phyloP scores from a whole-genome alignment of 2,888 invertebrate species.

The Cancer borealis region DNA sequence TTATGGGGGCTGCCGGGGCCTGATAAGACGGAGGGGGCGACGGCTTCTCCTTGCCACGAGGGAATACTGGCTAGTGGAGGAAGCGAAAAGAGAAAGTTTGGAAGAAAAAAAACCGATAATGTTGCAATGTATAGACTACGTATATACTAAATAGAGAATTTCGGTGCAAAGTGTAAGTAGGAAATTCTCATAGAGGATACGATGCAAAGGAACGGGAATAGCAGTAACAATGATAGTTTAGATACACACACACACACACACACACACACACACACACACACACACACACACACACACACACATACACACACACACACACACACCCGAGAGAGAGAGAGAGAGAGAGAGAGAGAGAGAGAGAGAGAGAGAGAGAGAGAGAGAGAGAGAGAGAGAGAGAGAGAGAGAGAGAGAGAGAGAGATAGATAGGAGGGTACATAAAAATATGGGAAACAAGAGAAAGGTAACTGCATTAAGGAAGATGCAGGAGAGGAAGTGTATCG shows the following conservation, averaged over 20 bases:
- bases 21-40: background rate
- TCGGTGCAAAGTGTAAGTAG: background rate
- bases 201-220: background rate
- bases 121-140: background rate
- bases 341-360: no score
- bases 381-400: no score
- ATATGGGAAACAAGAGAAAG: background rate
- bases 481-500: slow-evolving; percentile 49
- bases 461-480: slow-evolving; percentile 41
- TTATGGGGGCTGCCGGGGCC: background rate
- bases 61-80: background rate
- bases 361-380: no score
- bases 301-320: background rate
- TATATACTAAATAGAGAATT: background rate
- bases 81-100: background rate
- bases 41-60: background rate
- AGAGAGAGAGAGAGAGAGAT: background rate
- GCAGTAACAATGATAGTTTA: background rate
- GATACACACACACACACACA: background rate
- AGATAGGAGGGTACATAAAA: background rate
- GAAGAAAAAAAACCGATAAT: background rate
- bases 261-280: background rate
- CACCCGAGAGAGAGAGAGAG: background rate
- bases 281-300: background rate
- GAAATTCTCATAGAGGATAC: background rate